These are phyloP conservation scores for Leptothorax acervorum DNA, from an alignment of 2,888 invertebrate genomes.

Conservation along the genomic window DNA sequence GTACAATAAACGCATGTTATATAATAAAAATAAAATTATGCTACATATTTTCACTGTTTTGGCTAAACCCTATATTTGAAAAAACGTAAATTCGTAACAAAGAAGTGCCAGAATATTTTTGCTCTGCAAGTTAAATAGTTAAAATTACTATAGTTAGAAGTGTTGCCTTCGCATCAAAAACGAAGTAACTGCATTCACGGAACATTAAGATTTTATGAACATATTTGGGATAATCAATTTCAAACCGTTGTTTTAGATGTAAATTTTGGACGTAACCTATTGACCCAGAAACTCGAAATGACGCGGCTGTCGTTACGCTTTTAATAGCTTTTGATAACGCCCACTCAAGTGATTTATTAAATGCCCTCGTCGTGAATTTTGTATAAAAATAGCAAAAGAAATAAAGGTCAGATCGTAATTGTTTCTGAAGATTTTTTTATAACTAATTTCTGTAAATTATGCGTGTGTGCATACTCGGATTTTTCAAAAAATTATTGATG, in stretches of 20 bases:
- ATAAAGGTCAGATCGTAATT: not conserved
- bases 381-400: conserved; percentile 5
- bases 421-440: not conserved
- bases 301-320: conserved; percentile 38
- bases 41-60: not conserved
- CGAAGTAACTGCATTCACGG: not conserved
- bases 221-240: conserved; percentile 39
- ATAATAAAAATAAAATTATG: not conserved
- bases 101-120: not conserved
- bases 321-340: conserved; percentile 49
- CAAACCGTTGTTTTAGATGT: conserved; percentile 20
- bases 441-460: not conserved
- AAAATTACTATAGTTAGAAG: not conserved
- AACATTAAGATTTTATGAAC: not conserved
- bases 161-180: not conserved
- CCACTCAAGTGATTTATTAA: conserved; percentile 35
- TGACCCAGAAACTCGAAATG: conserved; percentile 49
- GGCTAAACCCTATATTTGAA: not conserved
- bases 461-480: not conserved
- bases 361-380: not conserved
- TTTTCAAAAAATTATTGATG: not conserved
- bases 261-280: conserved; percentile 37
- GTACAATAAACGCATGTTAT: not conserved
- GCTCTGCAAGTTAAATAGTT: not conserved
- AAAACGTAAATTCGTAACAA: not conserved